Evolutionary conservation across 2,888 invertebrate genomes (phyloP), one percentile per base, ranked within the genome.

Genomic region (Chironomus riparius): DNA sequence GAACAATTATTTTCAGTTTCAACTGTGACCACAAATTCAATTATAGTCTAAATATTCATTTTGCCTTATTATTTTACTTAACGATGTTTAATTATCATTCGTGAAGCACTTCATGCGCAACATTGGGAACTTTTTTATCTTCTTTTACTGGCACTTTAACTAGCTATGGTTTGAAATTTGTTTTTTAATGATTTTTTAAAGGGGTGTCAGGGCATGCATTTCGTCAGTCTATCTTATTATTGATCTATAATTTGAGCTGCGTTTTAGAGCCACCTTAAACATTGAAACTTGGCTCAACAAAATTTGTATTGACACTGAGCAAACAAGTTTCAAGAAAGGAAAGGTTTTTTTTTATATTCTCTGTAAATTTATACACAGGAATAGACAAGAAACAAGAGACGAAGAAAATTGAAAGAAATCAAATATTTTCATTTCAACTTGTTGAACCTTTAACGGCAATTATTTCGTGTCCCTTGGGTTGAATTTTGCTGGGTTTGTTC

Each of bases 341-440:
- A 38, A 28, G 13, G 12, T 48, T 15, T 71, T 71, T 22, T 70
- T n/a, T n/a, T n/a, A n/a, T 21, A 22, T 28, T 71, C 21, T 70
- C 56, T 12, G 0, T 12, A 24, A 70, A 56, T 22, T 47, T n/a
- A 18, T 47, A 56, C 15, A 15, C 24, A 50, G 47, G 18, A 69
- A 69, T 22, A 38, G 38, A 38, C 38, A 38, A 38, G 38, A 38
- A 38, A 38, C 38, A 38, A 38, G 38, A 38, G 38, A 38, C 7
- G 38, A 38, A 38, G 5, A 38, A 38, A 38, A 38, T 38, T 7
- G 38, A 62, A 47, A 72, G 47, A 71, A 65, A 47, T 68, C 74
- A 74, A 74, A 74, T 74, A 74, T 74, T 74, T 74, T 74, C 68
- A 65, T 73, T 73, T 73, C 68, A 74, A 74, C 74, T 74, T 74